Conservation (phyloP, 2,113 vertebrate species). For the Syngnathoides biaculeatus region DNA sequence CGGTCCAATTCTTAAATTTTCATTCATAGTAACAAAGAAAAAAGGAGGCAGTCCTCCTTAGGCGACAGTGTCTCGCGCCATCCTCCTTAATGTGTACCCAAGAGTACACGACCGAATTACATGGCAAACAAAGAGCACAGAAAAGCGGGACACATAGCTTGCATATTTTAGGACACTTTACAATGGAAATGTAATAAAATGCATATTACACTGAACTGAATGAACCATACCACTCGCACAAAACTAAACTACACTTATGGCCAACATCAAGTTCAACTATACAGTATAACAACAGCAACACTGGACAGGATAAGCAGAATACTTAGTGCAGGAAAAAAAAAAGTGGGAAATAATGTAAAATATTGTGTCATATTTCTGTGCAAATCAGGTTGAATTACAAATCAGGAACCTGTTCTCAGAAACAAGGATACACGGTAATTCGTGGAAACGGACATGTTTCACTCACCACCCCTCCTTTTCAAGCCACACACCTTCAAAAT, state of each 20-base stretch:
- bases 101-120: neutral
- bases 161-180: neutral
- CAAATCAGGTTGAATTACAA: too few relatives aligned
- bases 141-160: neutral
- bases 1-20: neutral
- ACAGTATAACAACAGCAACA: neutral
- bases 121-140: neutral
- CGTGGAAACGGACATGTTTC: too few relatives aligned
- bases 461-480: too few relatives aligned
- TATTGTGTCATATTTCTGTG: neutral
- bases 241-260: neutral
- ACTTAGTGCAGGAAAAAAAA: neutral
- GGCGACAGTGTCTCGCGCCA: neutral
- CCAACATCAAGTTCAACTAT: too few relatives aligned
- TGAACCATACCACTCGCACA: neutral
- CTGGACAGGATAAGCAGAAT: neutral
- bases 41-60: neutral
- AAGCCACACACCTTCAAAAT: too few relatives aligned
- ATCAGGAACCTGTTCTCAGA: neutral
- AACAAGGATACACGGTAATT: too few relatives aligned
- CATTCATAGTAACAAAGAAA: neutral
- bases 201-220: neutral
- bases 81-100: neutral
- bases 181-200: neutral
- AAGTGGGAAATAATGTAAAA: neutral